Conservation (phyloP, 2,113 vertebrate species). For the Laticauda colubrina region DNA sequence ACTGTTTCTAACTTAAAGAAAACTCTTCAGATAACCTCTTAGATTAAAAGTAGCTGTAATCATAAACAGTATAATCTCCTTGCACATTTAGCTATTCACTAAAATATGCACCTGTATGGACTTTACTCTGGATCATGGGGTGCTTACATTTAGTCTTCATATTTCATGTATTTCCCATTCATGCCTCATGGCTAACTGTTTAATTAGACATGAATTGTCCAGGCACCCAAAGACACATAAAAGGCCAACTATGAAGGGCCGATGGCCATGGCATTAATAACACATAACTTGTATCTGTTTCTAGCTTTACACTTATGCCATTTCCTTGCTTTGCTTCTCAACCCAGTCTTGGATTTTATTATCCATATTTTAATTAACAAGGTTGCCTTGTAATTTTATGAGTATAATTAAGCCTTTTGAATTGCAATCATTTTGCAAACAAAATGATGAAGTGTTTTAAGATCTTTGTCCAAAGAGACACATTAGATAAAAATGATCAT, state of each 20-base stretch:
- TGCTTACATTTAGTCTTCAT: constrained; percentile 50
- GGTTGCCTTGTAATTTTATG: background rate
- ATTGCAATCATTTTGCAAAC: background rate
- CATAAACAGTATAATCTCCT: background rate
- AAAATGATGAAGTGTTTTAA: background rate
- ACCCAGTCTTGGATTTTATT: background rate
- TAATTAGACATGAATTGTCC: constrained; percentile 54
- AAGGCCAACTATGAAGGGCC: constrained; percentile 49
- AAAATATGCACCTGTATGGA: constrained; percentile 61
- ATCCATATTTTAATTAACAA: background rate
- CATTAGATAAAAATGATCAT: background rate
- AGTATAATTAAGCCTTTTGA: background rate
- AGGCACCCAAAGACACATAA: constrained; percentile 61
- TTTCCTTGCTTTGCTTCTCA: constrained; percentile 13
- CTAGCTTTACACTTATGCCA: background rate
- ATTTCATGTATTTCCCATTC: constrained; percentile 43
- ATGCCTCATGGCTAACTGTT: constrained; percentile 66
- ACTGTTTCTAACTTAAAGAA: background rate
- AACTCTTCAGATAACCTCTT: background rate
- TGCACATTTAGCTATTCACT: constrained; percentile 62
- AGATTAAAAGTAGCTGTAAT: background rate
- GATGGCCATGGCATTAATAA: constrained; percentile 57
- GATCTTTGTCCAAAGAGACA: background rate
- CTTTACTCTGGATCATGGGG: constrained; percentile 43
- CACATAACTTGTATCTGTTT: constrained; percentile 46